Conservation (phyloP, 2,113 vertebrate genomes). For the Ophiodon elongatus region DNA sequence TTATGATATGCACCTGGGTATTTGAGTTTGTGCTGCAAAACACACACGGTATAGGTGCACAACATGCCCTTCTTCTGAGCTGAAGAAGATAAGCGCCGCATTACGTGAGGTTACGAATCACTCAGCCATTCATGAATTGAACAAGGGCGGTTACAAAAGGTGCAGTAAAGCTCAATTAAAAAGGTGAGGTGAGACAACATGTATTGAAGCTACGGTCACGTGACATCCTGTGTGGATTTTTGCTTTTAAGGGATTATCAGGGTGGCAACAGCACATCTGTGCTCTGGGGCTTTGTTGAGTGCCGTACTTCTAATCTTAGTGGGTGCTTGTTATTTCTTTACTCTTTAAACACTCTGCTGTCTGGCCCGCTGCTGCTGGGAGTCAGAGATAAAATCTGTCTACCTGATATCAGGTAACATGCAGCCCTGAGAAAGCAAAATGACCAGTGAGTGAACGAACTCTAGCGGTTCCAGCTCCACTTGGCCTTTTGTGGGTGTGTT, state of each 20-base stretch:
- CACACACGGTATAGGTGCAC: slow-evolving; percentile 27
- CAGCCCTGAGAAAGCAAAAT: slow-evolving; percentile 72
- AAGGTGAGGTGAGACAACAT: slow-evolving; percentile 52
- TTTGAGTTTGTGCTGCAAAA: slow-evolving; percentile 54
- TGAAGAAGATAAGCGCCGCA: slow-evolving; percentile 33
- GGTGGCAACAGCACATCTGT: slow-evolving; percentile 59
- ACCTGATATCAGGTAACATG: slow-evolving; percentile 84
- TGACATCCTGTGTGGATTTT: slow-evolving; percentile 68
- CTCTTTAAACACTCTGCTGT: slow-evolving; percentile 71
- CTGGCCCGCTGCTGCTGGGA: slow-evolving; percentile 66
- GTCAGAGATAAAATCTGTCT: slow-evolving; percentile 82
- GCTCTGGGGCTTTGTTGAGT: slow-evolving; percentile 57
- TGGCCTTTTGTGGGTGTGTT: slow-evolving; percentile 52
- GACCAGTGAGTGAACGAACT: slow-evolving; percentile 66
- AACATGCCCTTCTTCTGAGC: slow-evolving; percentile 42
- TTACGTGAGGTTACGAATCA: slow-evolving; percentile 63
- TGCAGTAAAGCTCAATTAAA: slow-evolving; percentile 62
- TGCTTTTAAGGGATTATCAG: slow-evolving; percentile 75
- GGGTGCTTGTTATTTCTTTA: slow-evolving; percentile 75
- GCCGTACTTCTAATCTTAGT: slow-evolving; percentile 72
- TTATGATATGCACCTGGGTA: slow-evolving; percentile 67
- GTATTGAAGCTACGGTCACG: slow-evolving; percentile 56
- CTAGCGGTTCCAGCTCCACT: slow-evolving; percentile 46
- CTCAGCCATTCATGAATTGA: slow-evolving; percentile 60
- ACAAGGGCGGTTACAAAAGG: slow-evolving; percentile 51